phyloP scores from a whole-genome alignment of 92 coral and sea anemone species.

The Umimayanthus chanpuru region DNA sequence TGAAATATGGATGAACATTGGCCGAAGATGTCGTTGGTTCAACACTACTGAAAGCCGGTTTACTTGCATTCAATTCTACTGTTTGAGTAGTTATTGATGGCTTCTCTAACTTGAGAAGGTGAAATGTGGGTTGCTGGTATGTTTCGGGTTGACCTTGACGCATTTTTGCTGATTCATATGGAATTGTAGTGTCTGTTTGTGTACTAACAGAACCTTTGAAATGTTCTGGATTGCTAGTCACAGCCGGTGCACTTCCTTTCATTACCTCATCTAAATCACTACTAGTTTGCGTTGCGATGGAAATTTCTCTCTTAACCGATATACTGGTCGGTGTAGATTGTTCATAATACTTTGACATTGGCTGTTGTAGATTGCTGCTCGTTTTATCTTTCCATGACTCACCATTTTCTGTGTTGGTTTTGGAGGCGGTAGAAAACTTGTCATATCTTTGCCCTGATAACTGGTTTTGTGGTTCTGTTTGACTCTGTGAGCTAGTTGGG shows the following conservation, averaged over 20 bases:
- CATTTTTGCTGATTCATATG: neutral
- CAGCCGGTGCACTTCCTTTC: neutral
- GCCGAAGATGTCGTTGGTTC: conserved; percentile 1
- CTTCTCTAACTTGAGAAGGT: neutral
- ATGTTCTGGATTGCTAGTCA: neutral
- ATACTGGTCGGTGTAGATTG: neutral
- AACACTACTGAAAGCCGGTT: neutral
- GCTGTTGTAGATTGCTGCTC: neutral
- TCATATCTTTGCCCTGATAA: neutral
- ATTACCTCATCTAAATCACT: neutral
- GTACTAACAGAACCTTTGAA: conserved; percentile 3
- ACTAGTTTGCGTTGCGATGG: conserved; percentile 2
- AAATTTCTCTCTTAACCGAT: neutral
- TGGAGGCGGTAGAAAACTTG: conserved; percentile 10
- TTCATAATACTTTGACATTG: neutral
- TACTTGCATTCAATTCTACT: neutral
- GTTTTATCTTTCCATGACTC: neutral
- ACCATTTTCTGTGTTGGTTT: conserved; percentile 16
- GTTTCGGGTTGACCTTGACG: neutral
- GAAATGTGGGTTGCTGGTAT: neutral
- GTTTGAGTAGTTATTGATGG: neutral
- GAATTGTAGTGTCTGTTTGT: conserved; percentile 8
- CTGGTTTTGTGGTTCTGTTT: neutral
- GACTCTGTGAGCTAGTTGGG: neutral
- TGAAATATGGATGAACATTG: neutral